These are phyloP conservation scores for Aphaenogaster ashmeadi DNA, from an alignment of 1,140 invertebrate species.

Conservation along the genomic window DNA sequence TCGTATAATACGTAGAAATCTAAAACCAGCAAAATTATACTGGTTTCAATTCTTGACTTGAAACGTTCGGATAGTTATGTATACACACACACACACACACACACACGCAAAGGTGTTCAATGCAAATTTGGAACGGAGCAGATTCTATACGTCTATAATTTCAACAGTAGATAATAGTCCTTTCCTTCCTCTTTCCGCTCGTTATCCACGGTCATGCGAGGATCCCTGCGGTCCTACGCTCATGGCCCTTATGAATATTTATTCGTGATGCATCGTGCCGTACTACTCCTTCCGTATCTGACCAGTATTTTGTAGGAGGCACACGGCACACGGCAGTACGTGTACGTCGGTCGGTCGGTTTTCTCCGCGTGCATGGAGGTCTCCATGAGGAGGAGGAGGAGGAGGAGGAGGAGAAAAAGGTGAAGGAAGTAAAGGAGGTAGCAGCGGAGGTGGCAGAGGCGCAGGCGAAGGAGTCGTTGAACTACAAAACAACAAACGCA, in stretches of 20 bases:
- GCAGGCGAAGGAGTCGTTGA: slow-evolving; percentile 74
- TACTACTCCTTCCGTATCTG: slow-evolving; percentile 75
- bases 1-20: neutral
- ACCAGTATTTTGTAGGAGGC: slow-evolving; percentile 65
- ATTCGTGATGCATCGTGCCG: slow-evolving; percentile 59
- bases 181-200: neutral
- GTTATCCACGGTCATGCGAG: slow-evolving; percentile 1
- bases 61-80: neutral
- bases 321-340: slow-evolving; percentile 61
- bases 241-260: slow-evolving; percentile 78
- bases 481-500: slow-evolving; percentile 76
- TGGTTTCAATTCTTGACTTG: neutral
- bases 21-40: neutral
- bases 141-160: slow-evolving; percentile 16
- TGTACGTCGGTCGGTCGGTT: slow-evolving; percentile 56
- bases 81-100: neutral
- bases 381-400: slow-evolving; percentile 27
- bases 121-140: neutral
- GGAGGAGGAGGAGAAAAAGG: slow-evolving; percentile 52
- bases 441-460: slow-evolving; percentile 54
- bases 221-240: slow-evolving; percentile 53
- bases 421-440: slow-evolving; percentile 54
- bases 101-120: neutral
- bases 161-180: neutral
- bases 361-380: slow-evolving; percentile 58